phyloP scores from a whole-genome alignment of 1,140 invertebrate genomes.

The Zaprionus gabonicus region DNA sequence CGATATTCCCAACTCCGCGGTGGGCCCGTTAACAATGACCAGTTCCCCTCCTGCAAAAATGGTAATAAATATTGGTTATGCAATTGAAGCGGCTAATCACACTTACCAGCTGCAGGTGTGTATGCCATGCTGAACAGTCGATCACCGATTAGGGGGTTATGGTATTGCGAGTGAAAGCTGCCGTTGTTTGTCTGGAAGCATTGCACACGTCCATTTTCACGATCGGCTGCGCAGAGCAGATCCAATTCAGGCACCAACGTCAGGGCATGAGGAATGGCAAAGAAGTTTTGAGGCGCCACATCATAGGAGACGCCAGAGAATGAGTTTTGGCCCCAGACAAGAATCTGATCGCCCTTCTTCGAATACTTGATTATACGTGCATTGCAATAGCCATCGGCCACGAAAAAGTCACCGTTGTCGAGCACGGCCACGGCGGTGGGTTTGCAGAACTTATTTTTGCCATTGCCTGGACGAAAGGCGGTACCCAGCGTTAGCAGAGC shows the following conservation, averaged over 20 bases:
- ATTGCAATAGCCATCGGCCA: conserved; percentile 98
- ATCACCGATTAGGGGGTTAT: conserved; percentile 87
- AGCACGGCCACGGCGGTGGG: conserved; percentile 95
- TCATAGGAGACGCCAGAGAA: conserved; percentile 71
- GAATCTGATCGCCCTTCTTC: conserved; percentile 88
- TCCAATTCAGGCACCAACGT: conserved; percentile 90
- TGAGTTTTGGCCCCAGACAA: conserved; percentile 87
- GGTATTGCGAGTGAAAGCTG: conserved; percentile 87
- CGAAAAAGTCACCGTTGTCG: conserved; percentile 94
- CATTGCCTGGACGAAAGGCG: conserved; percentile 92
- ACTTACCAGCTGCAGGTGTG: conserved; percentile 84
- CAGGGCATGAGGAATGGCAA: conserved; percentile 93
- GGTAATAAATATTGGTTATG: not conserved
- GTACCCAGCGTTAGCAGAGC: conserved; percentile 85
- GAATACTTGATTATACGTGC: conserved; percentile 94
- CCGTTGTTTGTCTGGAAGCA: conserved; percentile 90
- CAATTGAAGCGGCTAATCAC: not conserved
- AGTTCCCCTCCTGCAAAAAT: conserved; percentile 82
- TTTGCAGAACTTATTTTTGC: conserved; percentile 94
- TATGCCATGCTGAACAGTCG: conserved; percentile 90
- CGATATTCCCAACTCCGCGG: conserved; percentile 54
- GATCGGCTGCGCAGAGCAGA: conserved; percentile 94
- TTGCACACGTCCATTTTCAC: conserved; percentile 94
- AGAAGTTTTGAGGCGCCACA: conserved; percentile 86
- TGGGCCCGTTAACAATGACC: conserved; percentile 86